These are phyloP conservation scores for Scleropages formosus DNA, from an alignment of 2,797 vertebrate genomes.

Conservation along the genomic window DNA sequence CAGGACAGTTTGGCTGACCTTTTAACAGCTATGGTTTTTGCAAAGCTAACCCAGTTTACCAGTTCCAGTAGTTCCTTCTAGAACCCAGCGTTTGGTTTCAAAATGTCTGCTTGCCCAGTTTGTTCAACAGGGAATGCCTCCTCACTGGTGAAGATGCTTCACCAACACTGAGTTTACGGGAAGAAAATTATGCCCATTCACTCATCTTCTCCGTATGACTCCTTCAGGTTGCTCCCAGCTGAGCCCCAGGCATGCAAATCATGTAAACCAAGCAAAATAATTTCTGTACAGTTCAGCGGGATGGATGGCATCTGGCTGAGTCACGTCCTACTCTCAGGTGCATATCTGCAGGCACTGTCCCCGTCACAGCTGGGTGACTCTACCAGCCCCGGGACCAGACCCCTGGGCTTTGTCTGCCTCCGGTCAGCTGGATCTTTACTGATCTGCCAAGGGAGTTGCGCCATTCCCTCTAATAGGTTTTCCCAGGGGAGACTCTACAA, in stretches of 20 bases:
- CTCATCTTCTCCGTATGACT: neutral
- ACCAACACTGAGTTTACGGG: no score
- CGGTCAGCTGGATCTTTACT: neutral
- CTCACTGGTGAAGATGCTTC: no score
- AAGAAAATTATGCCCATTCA: no score
- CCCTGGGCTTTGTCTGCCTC: neutral
- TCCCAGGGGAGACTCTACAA: neutral
- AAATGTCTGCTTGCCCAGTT: no score
- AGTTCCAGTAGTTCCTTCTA: no score
- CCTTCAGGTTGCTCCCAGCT: neutral
- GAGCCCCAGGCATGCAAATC: slow-evolving; percentile 12
- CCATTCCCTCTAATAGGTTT: neutral
- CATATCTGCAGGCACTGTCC: neutral
- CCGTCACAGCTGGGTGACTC: neutral
- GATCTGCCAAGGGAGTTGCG: neutral
- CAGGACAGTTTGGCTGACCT: no score
- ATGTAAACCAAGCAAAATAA: neutral
- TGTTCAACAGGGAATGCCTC: no score
- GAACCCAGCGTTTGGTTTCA: no score
- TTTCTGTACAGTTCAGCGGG: neutral
- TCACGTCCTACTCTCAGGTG: no score
- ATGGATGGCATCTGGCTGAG: neutral
- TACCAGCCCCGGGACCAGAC: neutral
- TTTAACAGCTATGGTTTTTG: no score
- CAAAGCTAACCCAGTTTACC: no score